Evolutionary conservation across 2,888 invertebrate genomes (phyloP), one percentile per base, ranked within the genome.

Genomic region (Acrobasis repandana): DNA sequence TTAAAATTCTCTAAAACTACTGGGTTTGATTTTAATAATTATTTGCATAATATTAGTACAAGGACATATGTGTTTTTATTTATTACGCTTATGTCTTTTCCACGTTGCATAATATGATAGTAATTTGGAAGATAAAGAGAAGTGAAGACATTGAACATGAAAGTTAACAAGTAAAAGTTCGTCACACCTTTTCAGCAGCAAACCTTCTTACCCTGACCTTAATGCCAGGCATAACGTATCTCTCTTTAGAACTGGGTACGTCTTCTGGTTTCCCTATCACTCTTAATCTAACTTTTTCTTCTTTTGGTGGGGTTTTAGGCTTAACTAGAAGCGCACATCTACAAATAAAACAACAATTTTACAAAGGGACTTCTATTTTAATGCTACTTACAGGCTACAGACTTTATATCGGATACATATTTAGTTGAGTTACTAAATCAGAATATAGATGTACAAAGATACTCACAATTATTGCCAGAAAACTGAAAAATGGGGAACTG

Each of bases 181-280:
- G 68, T 16, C 59, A 61, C 47, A 80, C 61, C 68, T 71, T 79
- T 67, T 80, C 74, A 34, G 80, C 71, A 0, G 56, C 68, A 64
- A 79, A 86, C 72, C 85, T 77, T 66, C 80, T 86, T 0, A 88
- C 87, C 72, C 85, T 85, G 48, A 89, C 83, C 59, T 78, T 81
- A 34, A 81, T 76, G 34, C 88, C 89, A 0, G 87, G 82, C 65
- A 75, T 63, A 11, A 71, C 65, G 56, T 73, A 80, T 65, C 81
- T 80, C 65, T 79, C 74, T 64, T 69, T 75, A 14, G 76, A 69
- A n/a, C 68, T 73, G 18, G 73, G 64, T 56, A 88, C 67, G 52
- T 85, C 82, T 72, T 85, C 83, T 34, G 85, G 79, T 48, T 80
- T 72, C 34, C 88, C 87, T 66, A 85, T 62, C 33, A 72, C 59